These are phyloP conservation scores for Numenius phaeopus DNA, from an alignment of 2,797 vertebrate genomes.

Conservation along the genomic window DNA sequence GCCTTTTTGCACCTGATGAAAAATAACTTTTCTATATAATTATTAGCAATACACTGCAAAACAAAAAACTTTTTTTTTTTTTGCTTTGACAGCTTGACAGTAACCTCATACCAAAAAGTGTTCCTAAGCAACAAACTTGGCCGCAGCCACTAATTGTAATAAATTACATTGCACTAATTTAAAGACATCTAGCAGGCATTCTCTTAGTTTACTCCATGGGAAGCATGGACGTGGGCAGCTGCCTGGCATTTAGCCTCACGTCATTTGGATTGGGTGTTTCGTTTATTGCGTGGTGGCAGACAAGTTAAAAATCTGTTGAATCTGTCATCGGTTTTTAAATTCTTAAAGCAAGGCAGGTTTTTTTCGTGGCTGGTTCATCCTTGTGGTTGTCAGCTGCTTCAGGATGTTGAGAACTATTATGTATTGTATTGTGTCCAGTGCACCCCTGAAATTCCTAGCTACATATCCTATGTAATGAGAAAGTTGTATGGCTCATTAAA, in stretches of 20 bases:
- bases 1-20: not conserved
- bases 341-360: not conserved
- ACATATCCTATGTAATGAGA: fast-evolving
- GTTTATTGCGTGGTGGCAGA: not conserved
- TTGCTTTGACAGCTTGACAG: not conserved
- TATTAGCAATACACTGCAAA: constrained; percentile 7
- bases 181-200: not conserved
- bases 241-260: not conserved
- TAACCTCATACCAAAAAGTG: not conserved
- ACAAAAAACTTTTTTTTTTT: not conserved
- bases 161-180: not conserved
- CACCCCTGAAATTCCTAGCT: not conserved
- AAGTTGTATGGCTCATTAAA: not conserved
- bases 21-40: not conserved
- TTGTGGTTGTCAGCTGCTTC: not conserved
- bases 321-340: not conserved
- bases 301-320: not conserved
- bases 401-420: not conserved
- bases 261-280: not conserved
- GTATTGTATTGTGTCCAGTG: not conserved
- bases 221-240: not conserved
- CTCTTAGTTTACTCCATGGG: not conserved
- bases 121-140: not conserved
- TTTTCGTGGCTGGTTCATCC: not conserved
- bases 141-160: not conserved